Percentiles rank a stretch among this genome's conserved stretches.
Conservation (phyloP, 2,888 invertebrate species). For the Chydorus sphaericus region DNA sequence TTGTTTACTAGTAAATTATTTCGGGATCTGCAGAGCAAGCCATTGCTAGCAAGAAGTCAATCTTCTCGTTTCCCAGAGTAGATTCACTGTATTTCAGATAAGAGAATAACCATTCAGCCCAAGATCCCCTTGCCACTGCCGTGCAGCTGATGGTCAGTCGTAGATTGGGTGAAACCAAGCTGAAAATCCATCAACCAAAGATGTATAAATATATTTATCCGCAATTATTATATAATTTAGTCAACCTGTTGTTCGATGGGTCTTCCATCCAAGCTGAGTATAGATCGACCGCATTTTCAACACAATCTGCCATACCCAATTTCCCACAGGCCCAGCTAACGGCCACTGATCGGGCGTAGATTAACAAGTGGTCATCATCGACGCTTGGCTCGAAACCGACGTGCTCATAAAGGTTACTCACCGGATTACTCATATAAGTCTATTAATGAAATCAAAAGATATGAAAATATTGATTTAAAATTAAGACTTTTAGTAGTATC, state of each 20-base stretch:
- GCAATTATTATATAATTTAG: constrained; percentile 27
- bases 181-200: neutral
- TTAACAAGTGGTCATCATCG: constrained; percentile 47
- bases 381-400: constrained; percentile 50
- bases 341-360: constrained; percentile 54
- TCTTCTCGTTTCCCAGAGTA: too few relatives aligned
- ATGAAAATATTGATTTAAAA: too few relatives aligned
- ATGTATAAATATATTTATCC: too few relatives aligned
- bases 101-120: constrained; percentile 75
- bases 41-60: too few relatives aligned
- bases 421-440: constrained; percentile 50
- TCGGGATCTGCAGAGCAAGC: too few relatives aligned
- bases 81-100: constrained; percentile 69
- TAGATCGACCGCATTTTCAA: constrained; percentile 51
- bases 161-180: constrained; percentile 47
- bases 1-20: too few relatives aligned
- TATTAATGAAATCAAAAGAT: too few relatives aligned
- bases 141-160: constrained; percentile 73
- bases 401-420: constrained; percentile 49
- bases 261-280: constrained; percentile 64
- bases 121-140: constrained; percentile 65
- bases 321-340: constrained; percentile 59
- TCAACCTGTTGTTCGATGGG: constrained; percentile 51
- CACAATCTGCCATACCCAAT: constrained; percentile 55
- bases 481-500: constrained; percentile 50